These are phyloP conservation scores for Diaperis boleti DNA, from an alignment of 2,888 invertebrate genomes.

Conservation along the genomic window DNA sequence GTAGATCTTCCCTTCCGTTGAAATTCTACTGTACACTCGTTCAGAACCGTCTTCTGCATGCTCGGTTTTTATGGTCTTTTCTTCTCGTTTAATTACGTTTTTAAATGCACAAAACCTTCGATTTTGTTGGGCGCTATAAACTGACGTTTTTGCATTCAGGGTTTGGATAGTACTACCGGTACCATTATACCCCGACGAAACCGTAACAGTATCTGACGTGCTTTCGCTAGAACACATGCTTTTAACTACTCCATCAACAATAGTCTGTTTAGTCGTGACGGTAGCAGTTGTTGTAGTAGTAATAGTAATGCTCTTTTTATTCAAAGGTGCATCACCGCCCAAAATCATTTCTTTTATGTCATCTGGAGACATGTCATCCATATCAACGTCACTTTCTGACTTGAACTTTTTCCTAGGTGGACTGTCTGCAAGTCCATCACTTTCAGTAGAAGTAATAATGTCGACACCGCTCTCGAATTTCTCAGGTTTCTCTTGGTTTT, in stretches of 20 bases:
- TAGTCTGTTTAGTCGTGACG: slow-evolving; percentile 62
- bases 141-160: slow-evolving; percentile 58
- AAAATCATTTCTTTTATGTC: slow-evolving; percentile 63
- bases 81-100: slow-evolving; percentile 72
- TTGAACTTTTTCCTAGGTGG: slow-evolving; percentile 66
- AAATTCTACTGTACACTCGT: slow-evolving; percentile 76
- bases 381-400: slow-evolving; percentile 61
- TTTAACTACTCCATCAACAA: slow-evolving; percentile 68
- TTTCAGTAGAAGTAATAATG: slow-evolving; percentile 61
- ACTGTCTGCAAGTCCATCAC: slow-evolving; percentile 59
- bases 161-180: slow-evolving; percentile 60
- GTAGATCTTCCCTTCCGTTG: slow-evolving; percentile 80
- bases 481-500: slow-evolving; percentile 53
- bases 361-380: slow-evolving; percentile 61
- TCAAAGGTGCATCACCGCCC: slow-evolving; percentile 46
- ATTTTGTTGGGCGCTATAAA: slow-evolving; percentile 71
- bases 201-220: slow-evolving; percentile 65
- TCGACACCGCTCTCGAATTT: slow-evolving; percentile 44
- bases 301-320: slow-evolving; percentile 56
- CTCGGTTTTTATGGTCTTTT: slow-evolving; percentile 74
- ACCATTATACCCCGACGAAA: slow-evolving; percentile 53
- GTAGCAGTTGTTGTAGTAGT: slow-evolving; percentile 66
- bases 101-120: slow-evolving; percentile 71
- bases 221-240: slow-evolving; percentile 65
- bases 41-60: slow-evolving; percentile 75